phyloP scores from a whole-genome alignment of 2,888 invertebrate genomes.

The Tineola bisselliella region DNA sequence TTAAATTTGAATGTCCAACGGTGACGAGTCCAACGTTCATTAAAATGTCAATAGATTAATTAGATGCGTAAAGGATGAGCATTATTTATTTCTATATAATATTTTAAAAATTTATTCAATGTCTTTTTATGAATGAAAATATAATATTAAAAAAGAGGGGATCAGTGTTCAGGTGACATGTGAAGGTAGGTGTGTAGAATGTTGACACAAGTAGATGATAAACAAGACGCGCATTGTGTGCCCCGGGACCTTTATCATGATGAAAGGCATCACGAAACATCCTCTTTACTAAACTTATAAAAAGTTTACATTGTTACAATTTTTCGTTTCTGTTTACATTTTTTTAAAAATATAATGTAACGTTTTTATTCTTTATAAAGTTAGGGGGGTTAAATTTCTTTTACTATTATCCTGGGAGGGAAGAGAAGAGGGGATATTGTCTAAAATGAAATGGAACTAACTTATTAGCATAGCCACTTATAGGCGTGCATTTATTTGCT shows the following conservation, averaged over 20 bases:
- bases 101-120: neutral
- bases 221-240: neutral
- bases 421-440: too few relatives aligned
- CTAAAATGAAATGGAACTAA: too few relatives aligned
- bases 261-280: neutral
- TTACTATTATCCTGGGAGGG: too few relatives aligned
- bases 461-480: too few relatives aligned
- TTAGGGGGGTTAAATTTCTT: too few relatives aligned
- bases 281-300: neutral
- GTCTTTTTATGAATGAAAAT: neutral
- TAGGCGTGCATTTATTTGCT: too few relatives aligned
- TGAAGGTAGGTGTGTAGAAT: neutral
- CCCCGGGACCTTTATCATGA: constrained; percentile 3
- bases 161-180: neutral
- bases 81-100: too few relatives aligned
- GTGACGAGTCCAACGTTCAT: too few relatives aligned
- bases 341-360: neutral
- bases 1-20: too few relatives aligned
- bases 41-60: too few relatives aligned
- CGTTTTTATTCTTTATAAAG: neutral
- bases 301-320: constrained; percentile 3
- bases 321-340: neutral
- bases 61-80: too few relatives aligned
- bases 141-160: neutral
- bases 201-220: neutral